Evolutionary conservation across 2,113 vertebrate species (phyloP).

Genomic region (Manacus vitellinus): DNA sequence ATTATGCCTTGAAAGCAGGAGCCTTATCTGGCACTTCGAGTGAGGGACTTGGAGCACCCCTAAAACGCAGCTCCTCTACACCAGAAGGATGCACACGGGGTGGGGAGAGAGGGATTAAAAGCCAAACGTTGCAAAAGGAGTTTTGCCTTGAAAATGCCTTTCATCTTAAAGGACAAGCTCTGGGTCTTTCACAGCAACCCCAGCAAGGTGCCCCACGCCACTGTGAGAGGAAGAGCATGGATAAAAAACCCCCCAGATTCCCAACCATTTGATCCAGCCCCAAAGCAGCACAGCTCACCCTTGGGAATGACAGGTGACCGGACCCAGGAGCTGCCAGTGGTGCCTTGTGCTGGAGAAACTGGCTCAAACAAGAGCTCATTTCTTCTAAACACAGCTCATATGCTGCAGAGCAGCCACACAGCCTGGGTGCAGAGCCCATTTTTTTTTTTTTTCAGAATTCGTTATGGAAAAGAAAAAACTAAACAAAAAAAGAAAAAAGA

Average conservation of each 20-base stretch:
- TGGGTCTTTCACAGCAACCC: neutral
- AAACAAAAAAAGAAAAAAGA: neutral
- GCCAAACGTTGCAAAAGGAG: neutral
- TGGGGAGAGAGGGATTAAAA: neutral
- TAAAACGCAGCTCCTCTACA: neutral
- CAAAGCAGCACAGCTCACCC: neutral
- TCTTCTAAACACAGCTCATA: neutral
- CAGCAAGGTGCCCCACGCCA: neutral
- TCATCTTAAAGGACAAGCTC: neutral
- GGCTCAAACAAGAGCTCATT: neutral
- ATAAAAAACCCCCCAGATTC: neutral
- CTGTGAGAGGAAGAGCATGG: neutral
- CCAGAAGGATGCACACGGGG: accelerated
- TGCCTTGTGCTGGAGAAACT: neutral
- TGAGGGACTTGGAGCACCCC: neutral
- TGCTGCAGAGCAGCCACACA: neutral
- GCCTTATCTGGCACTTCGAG: neutral
- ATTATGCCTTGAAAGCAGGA: conserved; percentile 16
- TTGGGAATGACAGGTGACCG: accelerated
- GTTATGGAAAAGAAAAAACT: neutral
- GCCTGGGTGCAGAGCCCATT: neutral
- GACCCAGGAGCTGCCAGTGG: neutral
- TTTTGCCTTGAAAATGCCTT: neutral
- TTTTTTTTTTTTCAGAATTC: neutral
- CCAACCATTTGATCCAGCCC: neutral